Percentiles rank a stretch among this genome's conserved stretches.
Conservation (phyloP, 2,797 vertebrate species). For the Tokudaia muenninki region DNA sequence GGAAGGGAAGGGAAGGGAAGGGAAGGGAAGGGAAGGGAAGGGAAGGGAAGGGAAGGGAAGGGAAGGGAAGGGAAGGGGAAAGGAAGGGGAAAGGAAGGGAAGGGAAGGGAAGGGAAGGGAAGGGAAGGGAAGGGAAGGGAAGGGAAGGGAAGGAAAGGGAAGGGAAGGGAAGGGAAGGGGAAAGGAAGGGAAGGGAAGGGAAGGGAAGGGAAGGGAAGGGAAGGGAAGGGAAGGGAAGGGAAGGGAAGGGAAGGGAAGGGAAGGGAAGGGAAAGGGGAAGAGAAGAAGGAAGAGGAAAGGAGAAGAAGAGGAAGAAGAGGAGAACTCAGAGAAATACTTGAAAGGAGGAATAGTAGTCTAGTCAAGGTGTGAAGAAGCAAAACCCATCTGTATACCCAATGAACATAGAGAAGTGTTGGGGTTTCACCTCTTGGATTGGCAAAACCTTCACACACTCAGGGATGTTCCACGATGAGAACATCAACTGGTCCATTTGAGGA, state of each 20-base stretch:
- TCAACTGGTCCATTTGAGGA: background rate
- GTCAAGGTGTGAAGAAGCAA: background rate
- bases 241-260: rapidly evolving
- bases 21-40: rapidly evolving
- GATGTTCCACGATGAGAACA: background rate
- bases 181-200: rapidly evolving
- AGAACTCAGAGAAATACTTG: background rate
- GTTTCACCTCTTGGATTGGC: background rate
- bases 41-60: rapidly evolving
- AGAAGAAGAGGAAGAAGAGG: rapidly evolving
- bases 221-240: rapidly evolving
- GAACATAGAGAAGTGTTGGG: too few relatives aligned
- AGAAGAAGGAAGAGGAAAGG: rapidly evolving
- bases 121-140: rapidly evolving
- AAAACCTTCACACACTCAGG: background rate
- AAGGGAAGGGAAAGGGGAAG: rapidly evolving
- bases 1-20: too few relatives aligned
- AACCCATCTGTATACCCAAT: background rate
- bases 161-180: rapidly evolving
- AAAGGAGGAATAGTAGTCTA: too few relatives aligned
- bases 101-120: rapidly evolving
- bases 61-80: rapidly evolving
- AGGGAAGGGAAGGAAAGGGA: rapidly evolving
- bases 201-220: rapidly evolving
- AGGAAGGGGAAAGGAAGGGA: rapidly evolving